Evolutionary conservation across 2,797 vertebrate genomes (phyloP), one percentile per base, ranked within the genome.

Genomic region (Diplodus puntazzo): DNA sequence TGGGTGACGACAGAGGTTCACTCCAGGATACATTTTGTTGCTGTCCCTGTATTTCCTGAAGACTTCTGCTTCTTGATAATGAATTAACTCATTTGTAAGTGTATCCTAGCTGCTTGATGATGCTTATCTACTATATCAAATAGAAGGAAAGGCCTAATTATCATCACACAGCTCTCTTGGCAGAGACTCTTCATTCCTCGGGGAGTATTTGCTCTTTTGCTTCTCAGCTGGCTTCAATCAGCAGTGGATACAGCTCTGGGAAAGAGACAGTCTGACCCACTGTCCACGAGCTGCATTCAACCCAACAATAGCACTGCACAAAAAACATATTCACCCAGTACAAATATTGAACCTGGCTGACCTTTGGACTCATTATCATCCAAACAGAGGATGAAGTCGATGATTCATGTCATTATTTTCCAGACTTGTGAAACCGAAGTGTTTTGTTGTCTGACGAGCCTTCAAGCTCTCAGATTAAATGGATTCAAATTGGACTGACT

Each of bases 211-310:
- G 14, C 20, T 52, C 39, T 27, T 1, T 50, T 27, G 20, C 2
- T 8, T 59, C 53, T 69, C 39, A 54, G 48, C 48, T 75, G 5
- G 64, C 25, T 73, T 80, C 50, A 39, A 3, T 82, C 79, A 60
- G 3, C 18, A 23, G 70, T 2, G 27, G 49, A 76, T 20, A 11
- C 8, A 57, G 48, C 17, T 49, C 8, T 72, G 66, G 42, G 50
- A 70, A 69, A 27, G 9, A 11, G 8, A 20, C 18, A 23, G 21
- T 63, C n/a, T 74, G 62, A 16, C 18, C 20, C 61, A 5, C 16
- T 7, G 42, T 64, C 53, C 10, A 0, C 1, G 11, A 11, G 53
- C 67, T 25, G 66, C 8, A 2, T 63, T 67, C 69, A 60, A 10
- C 42, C 13, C 69, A 54, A 23, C 43, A 25, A 20, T 25, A 63